phyloP scores from a whole-genome alignment of 1,140 invertebrate species.

The Phortica variegata region DNA sequence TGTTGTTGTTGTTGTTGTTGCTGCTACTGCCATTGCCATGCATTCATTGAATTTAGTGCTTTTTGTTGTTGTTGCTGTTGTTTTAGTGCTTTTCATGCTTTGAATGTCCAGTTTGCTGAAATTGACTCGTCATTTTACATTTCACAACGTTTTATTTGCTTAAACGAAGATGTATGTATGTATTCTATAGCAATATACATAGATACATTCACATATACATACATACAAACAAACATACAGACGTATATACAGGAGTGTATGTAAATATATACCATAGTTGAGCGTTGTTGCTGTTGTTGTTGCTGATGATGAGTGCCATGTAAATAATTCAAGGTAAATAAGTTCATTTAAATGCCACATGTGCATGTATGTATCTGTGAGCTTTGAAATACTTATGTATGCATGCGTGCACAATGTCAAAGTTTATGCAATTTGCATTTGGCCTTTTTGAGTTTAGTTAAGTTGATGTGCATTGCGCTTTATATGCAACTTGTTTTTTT shows the following conservation, averaged over 20 bases:
- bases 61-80: slow-evolving; percentile 13
- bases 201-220: too few relatives aligned
- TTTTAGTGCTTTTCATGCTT: slow-evolving; percentile 10
- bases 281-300: slow-evolving; percentile 10
- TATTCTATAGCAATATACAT: too few relatives aligned
- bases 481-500: too few relatives aligned
- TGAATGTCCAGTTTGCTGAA: slow-evolving; percentile 32
- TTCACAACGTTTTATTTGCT: too few relatives aligned
- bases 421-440: background rate
- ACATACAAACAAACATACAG: too few relatives aligned
- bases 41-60: slow-evolving; percentile 3
- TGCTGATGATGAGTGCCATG: slow-evolving; percentile 6
- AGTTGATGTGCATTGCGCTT: too few relatives aligned
- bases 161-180: too few relatives aligned
- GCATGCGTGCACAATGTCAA: background rate
- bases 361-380: background rate
- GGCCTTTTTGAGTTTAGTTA: background rate
- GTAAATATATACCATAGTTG: slow-evolving; percentile 2
- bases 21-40: slow-evolving; percentile 3
- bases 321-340: slow-evolving; percentile 1
- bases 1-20: slow-evolving; percentile 13
- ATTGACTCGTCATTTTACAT: slow-evolving; percentile 14
- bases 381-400: background rate
- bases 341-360: background rate
- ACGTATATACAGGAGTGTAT: too few relatives aligned